phyloP scores from a whole-genome alignment of 2,113 vertebrate genomes.

The Megalops atlanticus region DNA sequence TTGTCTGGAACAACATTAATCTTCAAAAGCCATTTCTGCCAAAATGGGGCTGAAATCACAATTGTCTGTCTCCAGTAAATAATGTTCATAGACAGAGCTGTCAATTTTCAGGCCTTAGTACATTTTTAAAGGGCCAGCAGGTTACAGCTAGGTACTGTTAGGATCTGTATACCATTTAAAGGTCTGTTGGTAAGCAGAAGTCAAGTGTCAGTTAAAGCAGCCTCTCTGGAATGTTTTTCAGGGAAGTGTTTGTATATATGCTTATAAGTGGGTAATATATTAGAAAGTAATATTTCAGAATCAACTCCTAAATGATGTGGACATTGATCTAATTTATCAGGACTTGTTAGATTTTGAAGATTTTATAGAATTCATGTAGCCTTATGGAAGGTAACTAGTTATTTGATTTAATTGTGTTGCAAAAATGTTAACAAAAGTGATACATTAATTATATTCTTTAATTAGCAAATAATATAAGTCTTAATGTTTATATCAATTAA shows the following conservation, averaged over 20 bases:
- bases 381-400: conserved; percentile 34
- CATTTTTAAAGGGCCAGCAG: conserved; percentile 47
- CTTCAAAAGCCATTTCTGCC: conserved; percentile 39
- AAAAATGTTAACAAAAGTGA: conserved; percentile 36
- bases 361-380: conserved; percentile 37
- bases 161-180: conserved; percentile 31
- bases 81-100: conserved; percentile 36
- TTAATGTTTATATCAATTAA: conserved; percentile 34
- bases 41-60: conserved; percentile 29
- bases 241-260: conserved; percentile 45
- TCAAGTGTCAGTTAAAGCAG: conserved; percentile 37
- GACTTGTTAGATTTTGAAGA: conserved; percentile 22
- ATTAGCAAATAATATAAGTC: conserved; percentile 8
- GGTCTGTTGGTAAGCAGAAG: conserved; percentile 40
- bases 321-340: conserved; percentile 32
- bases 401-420: conserved; percentile 35
- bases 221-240: conserved; percentile 13
- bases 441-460: conserved; percentile 24
- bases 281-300: conserved; percentile 7
- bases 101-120: conserved; percentile 14
- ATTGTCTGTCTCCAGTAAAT: conserved; percentile 47
- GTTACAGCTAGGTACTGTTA: conserved; percentile 32
- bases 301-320: conserved; percentile 39
- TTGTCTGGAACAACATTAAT: conserved; percentile 22
- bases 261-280: conserved; percentile 41